Percentiles rank a stretch among this genome's conserved stretches.
These are phyloP conservation scores for Scytalopus superciliaris DNA, from an alignment of 2,113 vertebrate species.

Conservation along the genomic window DNA sequence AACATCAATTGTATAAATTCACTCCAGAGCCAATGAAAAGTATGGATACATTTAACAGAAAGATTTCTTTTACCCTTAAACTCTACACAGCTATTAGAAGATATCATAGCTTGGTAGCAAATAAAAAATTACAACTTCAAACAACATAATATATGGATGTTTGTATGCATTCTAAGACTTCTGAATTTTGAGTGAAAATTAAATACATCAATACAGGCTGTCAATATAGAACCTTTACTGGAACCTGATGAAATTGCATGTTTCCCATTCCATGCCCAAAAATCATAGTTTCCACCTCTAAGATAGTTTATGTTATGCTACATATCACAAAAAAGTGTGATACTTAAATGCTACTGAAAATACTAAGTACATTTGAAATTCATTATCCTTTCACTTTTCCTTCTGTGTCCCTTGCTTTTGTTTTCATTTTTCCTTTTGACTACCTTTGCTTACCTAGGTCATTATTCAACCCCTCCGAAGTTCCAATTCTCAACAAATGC, in stretches of 20 bases:
- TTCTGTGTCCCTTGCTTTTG: background rate
- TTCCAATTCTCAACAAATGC: background rate
- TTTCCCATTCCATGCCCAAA: background rate
- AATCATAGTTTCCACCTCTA: background rate
- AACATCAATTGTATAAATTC: slow-evolving; percentile 54
- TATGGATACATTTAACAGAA: slow-evolving; percentile 11
- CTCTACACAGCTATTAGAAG: slow-evolving; percentile 17
- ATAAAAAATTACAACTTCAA: slow-evolving; percentile 44
- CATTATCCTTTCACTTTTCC: background rate
- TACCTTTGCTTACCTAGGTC: background rate
- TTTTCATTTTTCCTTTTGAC: background rate
- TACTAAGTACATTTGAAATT: background rate
- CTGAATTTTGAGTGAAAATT: slow-evolving; percentile 57
- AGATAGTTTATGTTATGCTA: background rate
- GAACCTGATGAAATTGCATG: background rate
- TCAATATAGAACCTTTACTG: background rate
- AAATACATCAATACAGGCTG: slow-evolving; percentile 1
- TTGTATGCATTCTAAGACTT: slow-evolving; percentile 28
- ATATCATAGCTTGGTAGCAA: slow-evolving; percentile 32
- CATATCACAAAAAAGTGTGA: background rate
- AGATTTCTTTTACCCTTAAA: slow-evolving; percentile 34
- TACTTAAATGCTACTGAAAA: background rate
- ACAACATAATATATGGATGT: slow-evolving; percentile 23
- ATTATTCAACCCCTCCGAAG: background rate
- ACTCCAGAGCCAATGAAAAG: slow-evolving; percentile 35